Evolutionary conservation across 2,797 vertebrate species (phyloP).

Genomic region (Pangasius sanitwongsei): DNA sequence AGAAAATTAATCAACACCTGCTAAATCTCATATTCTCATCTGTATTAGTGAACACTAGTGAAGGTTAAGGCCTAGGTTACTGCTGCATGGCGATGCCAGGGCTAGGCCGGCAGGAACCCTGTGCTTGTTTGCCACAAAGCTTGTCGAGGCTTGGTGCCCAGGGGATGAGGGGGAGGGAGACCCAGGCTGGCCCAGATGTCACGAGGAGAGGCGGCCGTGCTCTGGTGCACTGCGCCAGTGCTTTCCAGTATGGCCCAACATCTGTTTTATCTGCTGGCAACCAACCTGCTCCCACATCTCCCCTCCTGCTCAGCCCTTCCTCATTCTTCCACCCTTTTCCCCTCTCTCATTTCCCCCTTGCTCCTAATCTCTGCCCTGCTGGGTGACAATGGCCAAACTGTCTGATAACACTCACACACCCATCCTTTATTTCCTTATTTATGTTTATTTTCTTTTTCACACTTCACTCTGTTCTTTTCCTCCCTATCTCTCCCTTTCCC

Average conservation of each 20-base stretch:
- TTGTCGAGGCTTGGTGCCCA: conserved; percentile 88
- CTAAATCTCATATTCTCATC: neutral
- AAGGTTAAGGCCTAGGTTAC: conserved; percentile 73
- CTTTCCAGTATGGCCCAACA: conserved; percentile 94
- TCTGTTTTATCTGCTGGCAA: conserved; percentile 95
- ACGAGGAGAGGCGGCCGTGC: conserved; percentile 82
- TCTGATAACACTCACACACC: neutral
- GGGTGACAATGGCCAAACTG: conserved; percentile 10
- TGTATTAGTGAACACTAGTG: neutral
- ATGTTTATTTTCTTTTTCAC: conserved; percentile 31
- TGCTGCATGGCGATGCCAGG: conserved; percentile 87
- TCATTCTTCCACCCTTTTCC: conserved; percentile 50
- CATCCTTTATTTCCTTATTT: conserved; percentile 32
- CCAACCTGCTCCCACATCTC: conserved; percentile 75
- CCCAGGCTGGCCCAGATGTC: conserved; percentile 96
- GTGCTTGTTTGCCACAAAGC: conserved; percentile 85
- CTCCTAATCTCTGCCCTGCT: conserved; percentile 37
- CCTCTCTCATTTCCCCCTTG: conserved; percentile 42
- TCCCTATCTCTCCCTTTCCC: conserved; percentile 46
- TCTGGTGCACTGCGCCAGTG: conserved; percentile 88
- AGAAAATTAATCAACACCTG: neutral
- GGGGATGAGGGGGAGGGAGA: conserved; percentile 86
- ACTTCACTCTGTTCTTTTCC: conserved; percentile 30
- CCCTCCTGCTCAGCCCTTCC: conserved; percentile 49
- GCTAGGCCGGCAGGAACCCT: conserved; percentile 77